phyloP scores from a whole-genome alignment of 1,140 invertebrate species.

The Globodera rostochiensis region DNA sequence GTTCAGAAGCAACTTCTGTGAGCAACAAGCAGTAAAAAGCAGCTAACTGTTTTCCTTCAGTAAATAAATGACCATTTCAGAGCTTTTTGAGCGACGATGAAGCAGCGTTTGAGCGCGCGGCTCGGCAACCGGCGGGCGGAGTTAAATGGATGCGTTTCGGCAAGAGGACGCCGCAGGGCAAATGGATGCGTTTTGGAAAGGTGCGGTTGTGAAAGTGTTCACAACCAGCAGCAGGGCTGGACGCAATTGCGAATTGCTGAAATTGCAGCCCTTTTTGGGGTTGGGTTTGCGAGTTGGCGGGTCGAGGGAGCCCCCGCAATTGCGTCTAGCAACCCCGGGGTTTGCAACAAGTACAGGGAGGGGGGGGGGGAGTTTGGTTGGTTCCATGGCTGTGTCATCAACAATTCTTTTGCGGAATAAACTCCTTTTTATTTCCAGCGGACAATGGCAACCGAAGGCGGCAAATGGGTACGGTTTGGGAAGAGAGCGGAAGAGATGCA shows the following conservation, averaged over 20 bases:
- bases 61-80: not conserved
- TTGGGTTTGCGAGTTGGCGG: not conserved
- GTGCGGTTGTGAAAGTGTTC: not conserved
- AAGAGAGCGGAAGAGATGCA: conserved; percentile 24
- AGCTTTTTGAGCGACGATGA: not conserved
- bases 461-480: conserved; percentile 42
- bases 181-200: conserved; percentile 43
- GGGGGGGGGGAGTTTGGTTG: no score
- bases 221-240: no score
- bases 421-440: not conserved
- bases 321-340: no score
- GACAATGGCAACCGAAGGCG: conserved; percentile 26
- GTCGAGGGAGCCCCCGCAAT: not conserved
- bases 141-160: conserved; percentile 44
- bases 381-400: no score
- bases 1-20: no score
- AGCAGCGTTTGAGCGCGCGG: conserved; percentile 6
- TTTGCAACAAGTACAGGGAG: no score
- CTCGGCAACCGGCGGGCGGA: conserved; percentile 13
- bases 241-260: no score
- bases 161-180: conserved; percentile 30
- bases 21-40: no score
- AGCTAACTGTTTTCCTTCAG: no score
- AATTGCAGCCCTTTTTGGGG: no score
- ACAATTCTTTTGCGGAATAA: no score